These are phyloP conservation scores for Nebria ingens DNA, from an alignment of 1,140 invertebrate genomes.

Conservation along the genomic window DNA sequence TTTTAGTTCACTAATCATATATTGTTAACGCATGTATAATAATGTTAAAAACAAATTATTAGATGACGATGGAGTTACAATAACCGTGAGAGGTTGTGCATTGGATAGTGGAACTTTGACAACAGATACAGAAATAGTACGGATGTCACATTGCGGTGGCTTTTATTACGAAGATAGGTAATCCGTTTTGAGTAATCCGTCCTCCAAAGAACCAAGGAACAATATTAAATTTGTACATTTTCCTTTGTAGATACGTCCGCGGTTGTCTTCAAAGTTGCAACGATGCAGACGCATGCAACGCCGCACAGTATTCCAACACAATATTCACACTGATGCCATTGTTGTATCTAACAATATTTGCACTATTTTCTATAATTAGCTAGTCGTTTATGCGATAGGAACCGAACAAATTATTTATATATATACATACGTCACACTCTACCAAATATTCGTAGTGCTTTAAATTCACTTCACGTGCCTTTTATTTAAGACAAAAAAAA, in stretches of 20 bases:
- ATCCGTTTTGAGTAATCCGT: constrained; percentile 11
- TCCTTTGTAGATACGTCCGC: constrained; percentile 61
- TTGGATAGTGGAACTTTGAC: constrained; percentile 85
- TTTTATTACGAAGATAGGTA: constrained; percentile 82
- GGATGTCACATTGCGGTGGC: constrained; percentile 87
- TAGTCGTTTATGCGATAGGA: not conserved
- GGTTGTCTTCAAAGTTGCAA: constrained; percentile 81
- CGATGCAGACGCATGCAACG: constrained; percentile 77
- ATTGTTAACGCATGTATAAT: not conserved
- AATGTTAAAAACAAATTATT: constrained; percentile 25
- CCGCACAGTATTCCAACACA: not conserved
- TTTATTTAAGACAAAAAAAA: constrained; percentile 1
- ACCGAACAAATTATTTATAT: not conserved
- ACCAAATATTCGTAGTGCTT: not conserved
- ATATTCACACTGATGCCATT: constrained; percentile 1
- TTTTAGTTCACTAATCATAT: not conserved
- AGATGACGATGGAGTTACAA: constrained; percentile 67
- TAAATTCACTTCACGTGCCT: constrained; percentile 5
- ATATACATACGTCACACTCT: not conserved
- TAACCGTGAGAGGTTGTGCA: constrained; percentile 80
- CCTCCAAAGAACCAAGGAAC: too few relatives aligned
- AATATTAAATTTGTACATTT: too few relatives aligned
- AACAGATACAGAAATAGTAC: constrained; percentile 83
- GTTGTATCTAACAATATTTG: not conserved
- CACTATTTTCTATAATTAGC: not conserved